Evolutionary conservation across 2,113 vertebrate genomes (phyloP), one percentile per base, ranked within the genome.

Genomic region (Gadus macrocephalus): DNA sequence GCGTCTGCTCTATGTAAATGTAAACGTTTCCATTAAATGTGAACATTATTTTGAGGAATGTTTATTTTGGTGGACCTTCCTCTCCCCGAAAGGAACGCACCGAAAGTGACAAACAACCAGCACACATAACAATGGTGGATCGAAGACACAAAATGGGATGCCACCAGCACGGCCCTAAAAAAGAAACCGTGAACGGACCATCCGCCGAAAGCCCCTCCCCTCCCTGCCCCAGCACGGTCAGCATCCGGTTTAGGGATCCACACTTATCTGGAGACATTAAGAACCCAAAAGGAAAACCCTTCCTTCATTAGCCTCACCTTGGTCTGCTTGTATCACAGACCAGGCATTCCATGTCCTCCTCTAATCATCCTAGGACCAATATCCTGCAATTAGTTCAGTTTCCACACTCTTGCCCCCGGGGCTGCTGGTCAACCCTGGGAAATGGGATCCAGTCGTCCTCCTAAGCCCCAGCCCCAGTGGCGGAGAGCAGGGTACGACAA

Each of bases 331-430:
- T 94, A 94, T 96, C 94, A 94, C 92, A 94, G 93, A 93, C 92
- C 92, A 91, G 92, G 93, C 93, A 93, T 95, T 92, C 92, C 92
- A 93, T 91, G 93, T 92, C 89, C 90, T 93, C 92, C 90, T 94
- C 92, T 95, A 95, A 95, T 97, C 95, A 95, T 94, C 92, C 88
- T 86, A 95, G 92, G 91, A 93, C 93, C 93, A 93, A 94, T 94
- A 95, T 95, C 95, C 94, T 95, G 93, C 95, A 95, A 95, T 96
- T 95, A 95, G 93, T 93, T 91, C 91, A 92, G 93, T 95, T 95
- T 93, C 92, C 90, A 90, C 91, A 90, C 87, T 78, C 85, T 89
- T 93, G 93, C 94, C 93, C 90, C 82, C 87, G 94, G 94, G 89
- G 93, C 93, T 11, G 93, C 93, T 90, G 83, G 94, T 93, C 89